A percentile compares a stretch with the other conserved stretches of the same genome.
Evolutionary conservation across 30 jellyfish, hydroid and myxozoan genomes (phyloP).

Genomic region (Aurelia sp.): DNA sequence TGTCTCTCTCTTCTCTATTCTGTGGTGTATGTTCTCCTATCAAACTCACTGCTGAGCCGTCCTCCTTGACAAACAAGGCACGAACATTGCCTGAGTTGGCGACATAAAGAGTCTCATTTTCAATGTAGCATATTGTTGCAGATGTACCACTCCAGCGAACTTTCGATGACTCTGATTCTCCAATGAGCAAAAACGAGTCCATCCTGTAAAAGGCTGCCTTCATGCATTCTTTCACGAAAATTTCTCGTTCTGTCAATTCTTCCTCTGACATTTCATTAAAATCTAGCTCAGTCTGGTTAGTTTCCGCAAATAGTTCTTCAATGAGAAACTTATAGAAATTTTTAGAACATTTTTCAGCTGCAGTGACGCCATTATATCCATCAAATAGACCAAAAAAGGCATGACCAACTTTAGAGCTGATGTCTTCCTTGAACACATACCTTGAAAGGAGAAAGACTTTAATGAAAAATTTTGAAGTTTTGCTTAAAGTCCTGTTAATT

Average conservation of each 20-base stretch:
- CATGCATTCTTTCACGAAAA: constrained; percentile 27
- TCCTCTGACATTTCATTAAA: constrained; percentile 12
- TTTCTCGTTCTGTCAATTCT: neutral
- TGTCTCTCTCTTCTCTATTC: constrained; percentile 45
- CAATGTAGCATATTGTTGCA: constrained; percentile 59
- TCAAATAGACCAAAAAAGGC: constrained; percentile 80
- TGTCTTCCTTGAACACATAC: constrained; percentile 25
- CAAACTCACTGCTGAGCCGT: constrained; percentile 56
- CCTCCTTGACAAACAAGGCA: constrained; percentile 58
- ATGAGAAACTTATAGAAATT: constrained; percentile 28
- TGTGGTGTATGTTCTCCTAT: constrained; percentile 40
- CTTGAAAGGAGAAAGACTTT: neutral
- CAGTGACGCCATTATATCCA: constrained; percentile 72
- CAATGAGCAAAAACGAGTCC: constrained; percentile 44
- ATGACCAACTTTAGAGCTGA: neutral
- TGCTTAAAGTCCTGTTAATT: no score
- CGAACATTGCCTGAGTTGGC: constrained; percentile 73
- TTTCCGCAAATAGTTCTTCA: constrained; percentile 3
- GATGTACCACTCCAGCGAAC: constrained; percentile 81
- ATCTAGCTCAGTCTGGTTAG: neutral
- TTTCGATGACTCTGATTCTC: constrained; percentile 62
- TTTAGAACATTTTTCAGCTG: constrained; percentile 68
- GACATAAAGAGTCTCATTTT: constrained; percentile 33
- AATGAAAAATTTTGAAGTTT: no score
- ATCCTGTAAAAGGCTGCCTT: constrained; percentile 34